Conservation (phyloP, 2,113 vertebrate species). For the Psephotus haematonotus region DNA sequence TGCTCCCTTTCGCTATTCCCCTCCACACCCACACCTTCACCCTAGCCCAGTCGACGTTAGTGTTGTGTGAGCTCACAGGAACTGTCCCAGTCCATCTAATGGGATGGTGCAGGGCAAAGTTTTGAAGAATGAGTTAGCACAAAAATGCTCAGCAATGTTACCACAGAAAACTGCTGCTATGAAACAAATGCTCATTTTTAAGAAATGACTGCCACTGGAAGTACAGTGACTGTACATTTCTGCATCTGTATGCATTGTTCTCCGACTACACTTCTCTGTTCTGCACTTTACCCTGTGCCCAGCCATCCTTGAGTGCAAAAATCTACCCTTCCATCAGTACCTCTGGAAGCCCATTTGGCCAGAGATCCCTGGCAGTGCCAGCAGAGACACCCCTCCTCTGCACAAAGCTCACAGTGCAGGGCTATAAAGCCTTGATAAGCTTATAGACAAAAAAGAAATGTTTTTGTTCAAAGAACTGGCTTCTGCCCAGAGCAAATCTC, state of each 20-base stretch:
- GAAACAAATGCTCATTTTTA: background rate
- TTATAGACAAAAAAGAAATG: background rate
- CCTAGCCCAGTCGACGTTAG: background rate
- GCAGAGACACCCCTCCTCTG: background rate
- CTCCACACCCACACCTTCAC: background rate
- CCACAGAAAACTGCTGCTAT: background rate
- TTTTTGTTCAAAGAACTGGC: constrained; percentile 20
- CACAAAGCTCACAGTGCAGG: background rate
- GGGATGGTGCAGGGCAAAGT: background rate
- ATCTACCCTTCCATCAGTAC: background rate
- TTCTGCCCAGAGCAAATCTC: background rate
- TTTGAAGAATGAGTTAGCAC: background rate
- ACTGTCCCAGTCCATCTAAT: background rate
- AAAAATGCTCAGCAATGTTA: background rate
- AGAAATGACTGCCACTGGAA: background rate
- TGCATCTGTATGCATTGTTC: background rate
- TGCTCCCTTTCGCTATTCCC: background rate
- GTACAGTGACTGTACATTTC: background rate
- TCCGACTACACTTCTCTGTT: background rate
- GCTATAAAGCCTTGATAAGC: background rate
- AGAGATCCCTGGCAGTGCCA: background rate
- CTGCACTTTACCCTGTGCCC: rapidly evolving
- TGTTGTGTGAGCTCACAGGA: background rate
- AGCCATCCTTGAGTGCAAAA: background rate
- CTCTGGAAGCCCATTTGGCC: rapidly evolving